Evolutionary conservation across 2,797 vertebrate species (phyloP).

Genomic region (Poeciliopsis presidionis): DNA sequence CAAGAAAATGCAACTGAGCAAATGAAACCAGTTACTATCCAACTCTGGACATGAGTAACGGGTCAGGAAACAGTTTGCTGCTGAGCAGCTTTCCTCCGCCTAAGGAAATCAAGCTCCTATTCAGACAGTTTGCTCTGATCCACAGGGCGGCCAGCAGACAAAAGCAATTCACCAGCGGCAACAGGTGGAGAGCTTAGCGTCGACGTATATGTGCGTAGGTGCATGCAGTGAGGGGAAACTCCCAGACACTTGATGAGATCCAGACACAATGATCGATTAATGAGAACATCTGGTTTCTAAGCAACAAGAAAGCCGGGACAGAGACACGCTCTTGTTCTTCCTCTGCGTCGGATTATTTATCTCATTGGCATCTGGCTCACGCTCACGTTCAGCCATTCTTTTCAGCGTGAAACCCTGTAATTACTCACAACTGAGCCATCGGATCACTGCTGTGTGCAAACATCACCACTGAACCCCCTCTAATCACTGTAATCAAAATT

Average conservation of each 20-base stretch:
- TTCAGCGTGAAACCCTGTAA: slow-evolving; percentile 37
- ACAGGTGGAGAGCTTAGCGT: slow-evolving; percentile 46
- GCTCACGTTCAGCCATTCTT: slow-evolving; percentile 34
- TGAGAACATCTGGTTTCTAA: slow-evolving; percentile 79
- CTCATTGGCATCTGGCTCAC: slow-evolving; percentile 38
- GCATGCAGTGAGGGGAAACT: slow-evolving; percentile 40
- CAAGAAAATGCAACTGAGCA: no score
- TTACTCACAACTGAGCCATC: slow-evolving; percentile 48
- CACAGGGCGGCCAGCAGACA: slow-evolving; percentile 31
- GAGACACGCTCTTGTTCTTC: slow-evolving; percentile 56
- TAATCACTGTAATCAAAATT: slow-evolving; percentile 57
- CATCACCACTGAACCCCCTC: slow-evolving; percentile 22
- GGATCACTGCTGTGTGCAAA: slow-evolving; percentile 55
- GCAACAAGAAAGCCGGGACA: slow-evolving; percentile 79
- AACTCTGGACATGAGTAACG: slow-evolving; percentile 28
- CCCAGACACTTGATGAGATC: slow-evolving; percentile 55
- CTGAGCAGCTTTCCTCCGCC: slow-evolving; percentile 32
- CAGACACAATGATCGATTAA: slow-evolving; percentile 70
- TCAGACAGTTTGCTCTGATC: slow-evolving; percentile 19
- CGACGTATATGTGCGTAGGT: slow-evolving; percentile 8
- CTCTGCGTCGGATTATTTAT: slow-evolving; percentile 43
- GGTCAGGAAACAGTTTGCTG: slow-evolving; percentile 35
- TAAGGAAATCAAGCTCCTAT: slow-evolving; percentile 47
- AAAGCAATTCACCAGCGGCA: slow-evolving; percentile 50
- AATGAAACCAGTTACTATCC: no score